Evolutionary conservation across 2,797 vertebrate genomes (phyloP).

Genomic region (Sandelia bainsii): DNA sequence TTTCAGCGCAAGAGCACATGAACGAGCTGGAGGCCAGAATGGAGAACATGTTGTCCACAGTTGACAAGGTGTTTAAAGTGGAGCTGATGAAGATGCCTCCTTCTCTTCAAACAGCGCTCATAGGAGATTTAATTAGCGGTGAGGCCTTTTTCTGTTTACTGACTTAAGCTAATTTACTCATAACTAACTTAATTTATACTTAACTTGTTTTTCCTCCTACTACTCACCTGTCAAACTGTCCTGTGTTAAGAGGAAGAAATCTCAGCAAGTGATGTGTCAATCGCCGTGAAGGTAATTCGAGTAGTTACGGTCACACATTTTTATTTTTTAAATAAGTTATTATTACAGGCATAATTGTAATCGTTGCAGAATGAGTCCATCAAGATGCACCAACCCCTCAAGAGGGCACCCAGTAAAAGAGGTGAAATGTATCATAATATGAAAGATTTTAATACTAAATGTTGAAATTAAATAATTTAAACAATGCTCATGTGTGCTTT

Average conservation of each 20-base stretch:
- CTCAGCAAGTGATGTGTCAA: conserved; percentile 75
- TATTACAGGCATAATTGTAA: rapidly evolving
- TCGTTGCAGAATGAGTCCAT: conserved; percentile 65
- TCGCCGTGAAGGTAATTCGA: conserved; percentile 74
- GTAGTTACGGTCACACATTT: rapidly evolving
- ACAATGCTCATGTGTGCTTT: rapidly evolving
- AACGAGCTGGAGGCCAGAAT: conserved; percentile 81
- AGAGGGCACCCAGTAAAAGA: conserved; percentile 61
- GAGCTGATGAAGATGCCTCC: conserved; percentile 85
- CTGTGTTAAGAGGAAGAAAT: conserved; percentile 53
- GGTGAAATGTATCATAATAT: conserved; percentile 41
- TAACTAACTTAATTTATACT: background rate
- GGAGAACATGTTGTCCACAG: conserved; percentile 77
- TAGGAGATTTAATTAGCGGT: conserved; percentile 80
- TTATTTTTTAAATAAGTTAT: background rate
- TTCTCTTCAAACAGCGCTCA: conserved; percentile 76
- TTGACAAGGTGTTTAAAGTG: conserved; percentile 83
- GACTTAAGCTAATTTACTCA: no score
- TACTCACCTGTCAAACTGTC: background rate
- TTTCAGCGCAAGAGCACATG: conserved; percentile 81
- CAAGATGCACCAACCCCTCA: conserved; percentile 62
- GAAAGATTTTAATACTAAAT: no score
- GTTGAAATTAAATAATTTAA: background rate
- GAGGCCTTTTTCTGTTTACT: background rate
- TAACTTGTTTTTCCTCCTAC: background rate